A percentile compares a stretch with the other conserved stretches of the same genome.
Conservation (phyloP, 1,140 invertebrate genomes). For the Drosophila cardini region DNA sequence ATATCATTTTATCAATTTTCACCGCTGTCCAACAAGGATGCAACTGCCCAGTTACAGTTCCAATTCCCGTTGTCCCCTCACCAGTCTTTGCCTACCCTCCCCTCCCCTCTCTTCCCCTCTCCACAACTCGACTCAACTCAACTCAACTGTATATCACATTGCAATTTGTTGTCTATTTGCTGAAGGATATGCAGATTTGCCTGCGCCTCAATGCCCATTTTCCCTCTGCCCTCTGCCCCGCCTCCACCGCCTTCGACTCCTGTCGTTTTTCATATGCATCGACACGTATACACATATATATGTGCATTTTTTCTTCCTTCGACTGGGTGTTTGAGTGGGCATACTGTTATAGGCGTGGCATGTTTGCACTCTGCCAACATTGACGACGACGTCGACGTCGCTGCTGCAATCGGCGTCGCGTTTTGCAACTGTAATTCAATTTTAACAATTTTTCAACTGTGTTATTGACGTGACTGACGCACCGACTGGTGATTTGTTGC, state of each 20-base stretch:
- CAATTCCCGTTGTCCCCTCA: too few species aligned
- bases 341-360: conserved; percentile 48
- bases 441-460: conserved; percentile 85
- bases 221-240: neutral
- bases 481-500: conserved; percentile 76
- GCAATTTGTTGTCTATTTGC: conserved; percentile 83
- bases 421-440: conserved; percentile 84
- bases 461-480: conserved; percentile 84
- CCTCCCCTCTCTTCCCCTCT: neutral
- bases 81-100: too few species aligned
- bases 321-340: conserved; percentile 19
- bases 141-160: conserved; percentile 82
- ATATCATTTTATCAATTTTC: conserved; percentile 84
- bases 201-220: conserved; percentile 30
- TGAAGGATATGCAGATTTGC: conserved; percentile 81
- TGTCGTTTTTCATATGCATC: conserved; percentile 72
- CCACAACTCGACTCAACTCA: conserved; percentile 54
- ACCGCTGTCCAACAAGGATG: conserved; percentile 72
- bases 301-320: conserved; percentile 20
- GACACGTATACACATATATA: conserved; percentile 20
- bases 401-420: conserved; percentile 66
- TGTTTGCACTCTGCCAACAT: conserved; percentile 65
- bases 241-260: conserved; percentile 11
- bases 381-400: conserved; percentile 29
- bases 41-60: neutral